Percentiles rank a stretch among this genome's conserved stretches.
Conservation (phyloP, 2,797 vertebrate genomes). For the Gila robusta region DNA sequence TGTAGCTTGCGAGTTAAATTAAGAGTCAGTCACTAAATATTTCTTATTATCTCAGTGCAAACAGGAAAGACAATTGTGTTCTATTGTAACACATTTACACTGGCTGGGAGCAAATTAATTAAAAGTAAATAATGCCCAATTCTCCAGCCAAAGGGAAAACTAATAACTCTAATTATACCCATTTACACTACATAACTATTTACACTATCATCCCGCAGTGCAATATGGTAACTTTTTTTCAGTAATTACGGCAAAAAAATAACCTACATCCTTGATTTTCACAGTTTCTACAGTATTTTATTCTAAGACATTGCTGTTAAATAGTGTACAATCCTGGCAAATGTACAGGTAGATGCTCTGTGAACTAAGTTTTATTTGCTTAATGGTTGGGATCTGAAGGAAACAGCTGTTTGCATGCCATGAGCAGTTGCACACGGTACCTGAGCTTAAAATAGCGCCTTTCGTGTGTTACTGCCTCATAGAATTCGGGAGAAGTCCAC, state of each 20-base stretch:
- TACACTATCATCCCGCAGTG: not conserved
- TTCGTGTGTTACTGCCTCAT: slow-evolving; percentile 56
- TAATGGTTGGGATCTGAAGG: not conserved
- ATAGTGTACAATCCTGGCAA: not conserved
- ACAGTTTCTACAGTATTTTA: not conserved
- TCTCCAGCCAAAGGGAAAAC: slow-evolving; percentile 5
- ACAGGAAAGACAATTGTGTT: not conserved
- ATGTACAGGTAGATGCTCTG: not conserved
- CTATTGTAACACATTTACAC: not conserved
- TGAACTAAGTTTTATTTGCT: not conserved
- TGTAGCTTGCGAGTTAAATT: not conserved
- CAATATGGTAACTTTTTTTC: not conserved
- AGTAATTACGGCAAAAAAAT: not conserved
- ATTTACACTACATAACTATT: slow-evolving; percentile 10
- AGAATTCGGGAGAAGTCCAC: slow-evolving; percentile 47
- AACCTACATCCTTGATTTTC: not conserved
- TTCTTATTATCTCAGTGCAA: not conserved
- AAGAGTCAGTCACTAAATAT: not conserved
- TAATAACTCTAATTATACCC: slow-evolving; percentile 13
- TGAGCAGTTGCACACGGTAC: slow-evolving; percentile 62
- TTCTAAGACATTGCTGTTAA: not conserved
- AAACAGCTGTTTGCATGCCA: slow-evolving; percentile 23
- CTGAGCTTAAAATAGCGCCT: slow-evolving; percentile 67
- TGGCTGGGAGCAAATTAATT: not conserved
- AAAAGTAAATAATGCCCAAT: slow-evolving; percentile 22